These are phyloP conservation scores for Meliscaeva auricollis DNA, from an alignment of 2,888 invertebrate species.

Conservation along the genomic window DNA sequence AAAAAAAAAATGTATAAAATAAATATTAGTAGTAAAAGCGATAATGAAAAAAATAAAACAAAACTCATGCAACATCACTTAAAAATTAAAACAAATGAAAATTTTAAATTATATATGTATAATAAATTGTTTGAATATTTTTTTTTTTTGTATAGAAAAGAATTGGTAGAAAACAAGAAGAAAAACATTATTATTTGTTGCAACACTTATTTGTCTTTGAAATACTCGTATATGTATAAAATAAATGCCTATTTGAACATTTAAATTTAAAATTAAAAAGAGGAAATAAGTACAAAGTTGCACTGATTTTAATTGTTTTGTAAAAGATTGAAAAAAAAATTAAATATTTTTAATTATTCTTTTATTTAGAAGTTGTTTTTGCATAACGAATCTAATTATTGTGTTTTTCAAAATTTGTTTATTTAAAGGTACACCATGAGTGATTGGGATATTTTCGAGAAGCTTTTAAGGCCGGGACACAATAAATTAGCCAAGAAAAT, in stretches of 20 bases:
- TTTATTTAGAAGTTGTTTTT: constrained; percentile 76
- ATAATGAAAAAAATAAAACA: constrained; percentile 83
- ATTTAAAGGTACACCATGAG: constrained; percentile 57
- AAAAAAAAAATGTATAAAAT: constrained; percentile 69
- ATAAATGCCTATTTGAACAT: constrained; percentile 55
- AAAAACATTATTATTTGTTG: constrained; percentile 32
- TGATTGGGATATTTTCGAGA: constrained; percentile 32
- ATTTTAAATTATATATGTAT: constrained; percentile 11
- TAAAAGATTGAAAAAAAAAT: constrained; percentile 76
- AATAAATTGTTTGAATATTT: too few relatives aligned
- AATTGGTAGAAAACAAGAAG: constrained; percentile 43
- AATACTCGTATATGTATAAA: constrained; percentile 9
- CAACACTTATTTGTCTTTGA: constrained; percentile 29
- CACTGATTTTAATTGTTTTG: constrained; percentile 49
- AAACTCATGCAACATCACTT: constrained; percentile 84
- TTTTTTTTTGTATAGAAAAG: constrained; percentile 10
- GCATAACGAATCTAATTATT: constrained; percentile 57
- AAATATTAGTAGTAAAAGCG: constrained; percentile 81
- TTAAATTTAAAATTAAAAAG: constrained; percentile 39
- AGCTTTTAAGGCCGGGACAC: constrained; percentile 33
- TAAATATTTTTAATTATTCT: constrained; percentile 58
- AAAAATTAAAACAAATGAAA: constrained; percentile 77
- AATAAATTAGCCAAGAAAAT: constrained; percentile 35
- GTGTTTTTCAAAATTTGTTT: constrained; percentile 42
- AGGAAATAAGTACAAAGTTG: constrained; percentile 50